These are phyloP conservation scores for Ia io DNA, from an alignment of 2,113 vertebrate species.

Conservation along the genomic window DNA sequence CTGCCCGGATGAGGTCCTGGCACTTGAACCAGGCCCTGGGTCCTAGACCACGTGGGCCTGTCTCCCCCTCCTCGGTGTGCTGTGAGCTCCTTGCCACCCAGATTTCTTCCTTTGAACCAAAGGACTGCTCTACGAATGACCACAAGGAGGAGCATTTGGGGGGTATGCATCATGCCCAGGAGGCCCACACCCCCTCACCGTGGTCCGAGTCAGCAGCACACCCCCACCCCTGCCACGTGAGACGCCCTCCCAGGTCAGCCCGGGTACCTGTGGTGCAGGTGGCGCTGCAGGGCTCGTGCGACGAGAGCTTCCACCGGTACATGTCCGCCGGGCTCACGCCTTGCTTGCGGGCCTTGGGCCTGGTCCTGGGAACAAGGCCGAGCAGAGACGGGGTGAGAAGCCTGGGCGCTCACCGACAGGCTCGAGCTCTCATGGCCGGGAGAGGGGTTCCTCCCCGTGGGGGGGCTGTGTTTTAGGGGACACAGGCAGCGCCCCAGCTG, in stretches of 20 bases:
- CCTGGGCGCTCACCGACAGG: not conserved
- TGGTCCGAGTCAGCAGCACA: rapidly evolving
- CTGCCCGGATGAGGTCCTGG: not conserved
- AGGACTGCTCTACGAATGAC: rapidly evolving
- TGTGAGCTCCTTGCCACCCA: rapidly evolving
- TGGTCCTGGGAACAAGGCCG: slow-evolving; percentile 84
- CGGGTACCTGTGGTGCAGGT: slow-evolving; percentile 94
- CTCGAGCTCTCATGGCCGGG: not conserved
- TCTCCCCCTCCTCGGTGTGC: not conserved
- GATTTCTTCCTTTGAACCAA: not conserved
- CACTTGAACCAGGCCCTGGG: rapidly evolving
- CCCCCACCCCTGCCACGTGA: rapidly evolving
- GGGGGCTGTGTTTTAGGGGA: slow-evolving; percentile 14
- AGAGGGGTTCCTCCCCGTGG: not conserved
- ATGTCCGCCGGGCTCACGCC: slow-evolving; percentile 95
- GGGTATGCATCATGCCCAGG: rapidly evolving
- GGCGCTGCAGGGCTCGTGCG: slow-evolving; percentile 97
- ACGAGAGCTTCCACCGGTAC: slow-evolving; percentile 99
- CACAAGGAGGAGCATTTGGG: rapidly evolving
- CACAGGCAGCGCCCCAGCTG: slow-evolving; percentile 79
- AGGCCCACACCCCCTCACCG: not conserved
- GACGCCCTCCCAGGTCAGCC: rapidly evolving
- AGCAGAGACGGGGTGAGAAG: not conserved
- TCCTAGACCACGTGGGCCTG: rapidly evolving
- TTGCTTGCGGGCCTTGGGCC: slow-evolving; percentile 92